Conservation (phyloP, 2,113 vertebrate species). For the Sclerurus mexicanus region DNA sequence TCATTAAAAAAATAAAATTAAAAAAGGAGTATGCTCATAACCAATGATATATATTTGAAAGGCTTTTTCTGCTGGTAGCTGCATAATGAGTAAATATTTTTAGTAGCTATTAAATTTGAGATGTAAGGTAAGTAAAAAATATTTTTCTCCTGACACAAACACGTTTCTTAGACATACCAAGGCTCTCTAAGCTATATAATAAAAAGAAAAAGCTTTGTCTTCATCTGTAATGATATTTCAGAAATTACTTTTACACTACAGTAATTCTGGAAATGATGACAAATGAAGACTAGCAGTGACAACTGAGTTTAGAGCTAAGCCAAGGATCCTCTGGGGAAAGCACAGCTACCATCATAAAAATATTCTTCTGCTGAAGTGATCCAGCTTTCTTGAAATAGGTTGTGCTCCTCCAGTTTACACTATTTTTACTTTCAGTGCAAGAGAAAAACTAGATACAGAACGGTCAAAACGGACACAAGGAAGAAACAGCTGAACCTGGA, state of each 20-base stretch:
- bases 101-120: conserved; percentile 50
- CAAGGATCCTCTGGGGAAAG: not conserved
- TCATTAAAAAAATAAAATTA: not conserved
- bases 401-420: not conserved
- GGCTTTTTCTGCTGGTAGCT: not conserved
- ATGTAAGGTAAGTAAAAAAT: conserved; percentile 12
- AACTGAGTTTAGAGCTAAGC: conserved; percentile 8
- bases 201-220: conserved; percentile 36
- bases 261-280: conserved; percentile 41
- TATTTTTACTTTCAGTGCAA: not conserved
- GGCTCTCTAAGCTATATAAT: conserved; percentile 12
- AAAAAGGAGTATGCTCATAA: conserved; percentile 18
- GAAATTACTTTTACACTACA: conserved; percentile 38
- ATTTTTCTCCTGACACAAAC: not conserved
- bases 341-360: not conserved
- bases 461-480: not conserved
- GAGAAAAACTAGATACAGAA: not conserved
- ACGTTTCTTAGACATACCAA: conserved; percentile 16
- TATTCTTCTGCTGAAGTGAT: not conserved
- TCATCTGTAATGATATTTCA: conserved; percentile 46
- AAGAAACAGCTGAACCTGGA: not conserved
- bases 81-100: conserved; percentile 38
- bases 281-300: conserved; percentile 31
- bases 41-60: not conserved
- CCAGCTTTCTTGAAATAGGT: not conserved